phyloP scores from a whole-genome alignment of 2,888 invertebrate species.

The Anthophora plumipes region DNA sequence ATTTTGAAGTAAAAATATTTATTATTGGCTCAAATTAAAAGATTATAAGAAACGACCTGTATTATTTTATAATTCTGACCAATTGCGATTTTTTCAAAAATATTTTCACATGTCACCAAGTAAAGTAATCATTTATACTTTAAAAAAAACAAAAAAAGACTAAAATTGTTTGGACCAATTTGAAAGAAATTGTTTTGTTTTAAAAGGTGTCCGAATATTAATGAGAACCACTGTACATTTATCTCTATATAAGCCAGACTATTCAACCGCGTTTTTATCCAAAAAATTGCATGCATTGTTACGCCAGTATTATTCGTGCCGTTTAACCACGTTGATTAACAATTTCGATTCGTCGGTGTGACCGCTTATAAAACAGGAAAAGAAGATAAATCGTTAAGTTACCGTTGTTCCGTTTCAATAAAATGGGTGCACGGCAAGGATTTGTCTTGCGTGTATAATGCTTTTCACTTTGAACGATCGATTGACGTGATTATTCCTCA shows the following conservation, averaged over 20 bases:
- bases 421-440: slow-evolving; percentile 40
- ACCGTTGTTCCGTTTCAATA: slow-evolving; percentile 51
- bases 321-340: slow-evolving; percentile 47
- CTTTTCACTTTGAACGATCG: slow-evolving; percentile 58
- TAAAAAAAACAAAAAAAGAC: too few species aligned
- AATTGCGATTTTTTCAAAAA: too few species aligned
- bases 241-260: neutral
- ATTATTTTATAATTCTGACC: too few species aligned
- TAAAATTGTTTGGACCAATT: too few species aligned
- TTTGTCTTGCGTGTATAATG: slow-evolving; percentile 62
- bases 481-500: slow-evolving; percentile 49
- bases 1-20: too few species aligned
- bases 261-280: slow-evolving; percentile 14
- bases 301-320: slow-evolving; percentile 29
- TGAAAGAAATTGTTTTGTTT: too few species aligned
- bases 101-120: too few species aligned
- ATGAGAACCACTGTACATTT: neutral
- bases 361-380: slow-evolving; percentile 44
- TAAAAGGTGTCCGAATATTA: too few species aligned
- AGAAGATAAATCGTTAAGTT: slow-evolving; percentile 45
- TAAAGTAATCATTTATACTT: too few species aligned
- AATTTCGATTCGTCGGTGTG: slow-evolving; percentile 28
- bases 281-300: neutral
- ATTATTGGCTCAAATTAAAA: too few species aligned
- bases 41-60: too few species aligned